Evolutionary conservation across 2,113 vertebrate genomes (phyloP), one percentile per base, ranked within the genome.

Genomic region (Cyphomyrus discorhynchus): DNA sequence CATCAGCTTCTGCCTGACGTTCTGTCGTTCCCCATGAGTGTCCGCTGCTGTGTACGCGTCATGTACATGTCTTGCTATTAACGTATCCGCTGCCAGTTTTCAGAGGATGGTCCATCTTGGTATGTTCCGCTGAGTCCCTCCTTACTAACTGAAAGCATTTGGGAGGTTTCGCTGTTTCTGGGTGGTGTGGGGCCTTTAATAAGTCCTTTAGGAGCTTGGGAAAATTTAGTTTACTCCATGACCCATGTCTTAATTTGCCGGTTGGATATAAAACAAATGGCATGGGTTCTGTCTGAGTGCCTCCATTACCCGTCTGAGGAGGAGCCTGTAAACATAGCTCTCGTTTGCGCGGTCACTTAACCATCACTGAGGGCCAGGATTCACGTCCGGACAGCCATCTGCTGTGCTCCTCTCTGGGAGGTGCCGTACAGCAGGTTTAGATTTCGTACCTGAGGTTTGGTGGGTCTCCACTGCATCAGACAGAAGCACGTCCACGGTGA

Each of bases 401-500:
- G 85, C 47, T 21, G 27, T 49, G 6, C 47, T 87, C 50, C 85
- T 35, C 85, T 56, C 24, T 8, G 46, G 7, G 13, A 56, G 9
- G 15, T 24, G n/a, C 31, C 0, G 17, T 17, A 31, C 21, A 21
- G 31, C 82, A 9, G 15, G n/a, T 7, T 52, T 3, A 35, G 10
- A 49, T 31, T 31, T 52, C 19, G 5, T 87, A 13, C 45, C 21
- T 21, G 24, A 15, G 24, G 15, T 53, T 86, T 9, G 10, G 45
- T 83, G 42, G 3, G 6, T 24, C 82, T 46, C 45, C 39, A 10
- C 5, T 24, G 39, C 8, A 19, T 84, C 45, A 39, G 45, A 46
- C 45, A 83, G 27, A 77, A 77, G 31, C 3, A 17, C 92, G 89
- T 92, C 90, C 89, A 82, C 7, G 45, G 11, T 24, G 92, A 94